Conservation (phyloP, 2,113 vertebrate species). For the Hippocampus guttulatus region DNA sequence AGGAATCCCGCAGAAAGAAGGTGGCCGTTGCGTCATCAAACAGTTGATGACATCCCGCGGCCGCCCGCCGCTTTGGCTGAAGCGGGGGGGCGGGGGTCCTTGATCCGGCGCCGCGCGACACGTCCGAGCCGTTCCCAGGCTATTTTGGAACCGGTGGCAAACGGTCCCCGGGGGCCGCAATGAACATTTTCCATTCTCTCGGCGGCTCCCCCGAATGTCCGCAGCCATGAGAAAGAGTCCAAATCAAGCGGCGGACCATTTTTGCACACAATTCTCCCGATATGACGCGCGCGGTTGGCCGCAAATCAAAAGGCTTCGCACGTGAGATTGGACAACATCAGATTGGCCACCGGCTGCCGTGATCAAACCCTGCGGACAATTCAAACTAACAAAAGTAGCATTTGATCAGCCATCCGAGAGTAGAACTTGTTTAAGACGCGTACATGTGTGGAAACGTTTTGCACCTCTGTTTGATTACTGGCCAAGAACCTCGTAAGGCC, state of each 20-base stretch:
- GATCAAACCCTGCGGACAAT: too few relatives aligned
- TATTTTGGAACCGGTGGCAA: conserved; percentile 48
- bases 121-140: conserved; percentile 32
- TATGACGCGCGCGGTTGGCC: neutral
- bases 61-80: neutral
- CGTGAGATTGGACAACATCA: too few relatives aligned
- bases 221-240: conserved; percentile 32
- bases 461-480: too few relatives aligned
- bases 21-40: too few relatives aligned
- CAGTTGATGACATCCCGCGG: too few relatives aligned
- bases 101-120: conserved; percentile 6
- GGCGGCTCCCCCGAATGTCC: conserved; percentile 12
- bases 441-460: too few relatives aligned
- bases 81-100: neutral
- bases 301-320: neutral
- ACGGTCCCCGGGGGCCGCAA: conserved; percentile 46
- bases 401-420: too few relatives aligned
- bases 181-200: conserved; percentile 43
- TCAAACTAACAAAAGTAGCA: too few relatives aligned
- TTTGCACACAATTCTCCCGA: conserved; percentile 1
- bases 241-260: neutral
- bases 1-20: too few relatives aligned
- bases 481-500: too few relatives aligned
- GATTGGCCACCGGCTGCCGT: too few relatives aligned
- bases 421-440: too few relatives aligned